Conservation (phyloP, 2,797 vertebrate species). For the Aulostomus chinensis region DNA sequence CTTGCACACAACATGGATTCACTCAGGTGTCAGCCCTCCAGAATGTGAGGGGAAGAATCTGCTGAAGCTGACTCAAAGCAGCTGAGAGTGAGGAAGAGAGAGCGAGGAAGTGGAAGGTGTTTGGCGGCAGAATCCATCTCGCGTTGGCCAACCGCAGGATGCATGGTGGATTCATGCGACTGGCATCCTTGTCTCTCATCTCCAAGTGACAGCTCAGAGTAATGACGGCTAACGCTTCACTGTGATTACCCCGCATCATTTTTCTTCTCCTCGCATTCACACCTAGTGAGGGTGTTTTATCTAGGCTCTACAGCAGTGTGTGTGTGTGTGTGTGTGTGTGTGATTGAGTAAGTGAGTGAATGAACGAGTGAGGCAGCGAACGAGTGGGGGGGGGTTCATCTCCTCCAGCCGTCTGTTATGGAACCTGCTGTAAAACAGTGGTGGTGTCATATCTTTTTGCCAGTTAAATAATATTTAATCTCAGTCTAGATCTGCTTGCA, state of each 20-base stretch:
- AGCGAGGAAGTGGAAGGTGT: slow-evolving; percentile 15
- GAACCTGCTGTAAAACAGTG: slow-evolving; percentile 21
- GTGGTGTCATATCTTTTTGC: slow-evolving; percentile 19
- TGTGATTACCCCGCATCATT: slow-evolving; percentile 73
- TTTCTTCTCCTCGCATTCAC: slow-evolving; percentile 77
- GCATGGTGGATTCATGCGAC: slow-evolving; percentile 36
- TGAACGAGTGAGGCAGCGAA: slow-evolving; percentile 23
- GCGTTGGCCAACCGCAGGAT: slow-evolving; percentile 31
- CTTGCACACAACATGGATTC: slow-evolving; percentile 38
- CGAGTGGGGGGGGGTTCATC: slow-evolving; percentile 27
- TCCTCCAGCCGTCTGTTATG: slow-evolving; percentile 21
- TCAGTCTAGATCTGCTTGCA: no score
- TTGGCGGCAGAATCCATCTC: slow-evolving; percentile 41
- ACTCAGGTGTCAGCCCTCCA: slow-evolving; percentile 27
- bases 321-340: slow-evolving; percentile 25
- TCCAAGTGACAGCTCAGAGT: slow-evolving; percentile 66
- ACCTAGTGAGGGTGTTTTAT: slow-evolving; percentile 74
- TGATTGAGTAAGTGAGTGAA: slow-evolving; percentile 31
- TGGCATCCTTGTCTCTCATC: slow-evolving; percentile 58
- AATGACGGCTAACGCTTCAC: slow-evolving; percentile 71
- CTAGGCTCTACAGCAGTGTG: slow-evolving; percentile 44
- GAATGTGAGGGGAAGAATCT: slow-evolving; percentile 23
- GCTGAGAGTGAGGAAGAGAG: slow-evolving; percentile 13
- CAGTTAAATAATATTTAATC: no score
- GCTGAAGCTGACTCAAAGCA: slow-evolving; percentile 22